Conservation (phyloP, 2,888 invertebrate species). For the Eretmocerus hayati region DNA sequence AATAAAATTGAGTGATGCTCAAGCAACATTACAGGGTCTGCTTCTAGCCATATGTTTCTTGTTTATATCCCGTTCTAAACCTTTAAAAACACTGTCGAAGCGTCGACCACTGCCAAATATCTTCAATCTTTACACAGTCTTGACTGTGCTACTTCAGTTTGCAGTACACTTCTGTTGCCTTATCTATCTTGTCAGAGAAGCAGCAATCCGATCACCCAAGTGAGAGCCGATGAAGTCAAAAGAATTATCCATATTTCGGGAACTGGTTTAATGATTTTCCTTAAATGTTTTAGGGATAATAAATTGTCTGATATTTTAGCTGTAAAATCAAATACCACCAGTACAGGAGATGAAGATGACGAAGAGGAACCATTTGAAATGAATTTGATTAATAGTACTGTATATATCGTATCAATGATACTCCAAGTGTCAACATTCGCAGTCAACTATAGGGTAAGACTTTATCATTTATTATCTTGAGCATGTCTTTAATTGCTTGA, state of each 20-base stretch:
- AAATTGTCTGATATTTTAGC: constrained; percentile 40
- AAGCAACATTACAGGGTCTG: constrained; percentile 95
- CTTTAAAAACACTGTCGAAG: constrained; percentile 84
- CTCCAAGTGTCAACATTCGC: constrained; percentile 97
- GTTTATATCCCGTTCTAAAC: constrained; percentile 97
- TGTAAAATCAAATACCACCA: constrained; percentile 22
- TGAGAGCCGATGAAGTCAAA: constrained; percentile 46
- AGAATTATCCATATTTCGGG: not conserved
- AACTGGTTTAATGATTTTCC: not conserved
- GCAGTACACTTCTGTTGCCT: constrained; percentile 88
- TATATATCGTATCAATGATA: constrained; percentile 96
- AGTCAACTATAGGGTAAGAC: constrained; percentile 89
- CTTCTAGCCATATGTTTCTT: constrained; percentile 94
- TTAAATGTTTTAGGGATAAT: constrained; percentile 47
- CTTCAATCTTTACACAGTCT: constrained; percentile 93
- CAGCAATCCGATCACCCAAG: constrained; percentile 63
- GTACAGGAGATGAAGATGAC: constrained; percentile 29
- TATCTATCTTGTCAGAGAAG: constrained; percentile 80
- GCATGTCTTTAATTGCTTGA: not conserved
- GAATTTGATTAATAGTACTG: constrained; percentile 92
- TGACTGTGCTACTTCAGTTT: constrained; percentile 92
- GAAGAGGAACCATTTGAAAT: constrained; percentile 83
- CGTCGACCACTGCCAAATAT: constrained; percentile 96
- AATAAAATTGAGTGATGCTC: constrained; percentile 94
- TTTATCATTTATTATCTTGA: not conserved